These are phyloP conservation scores for Drosophila sucinea DNA, from an alignment of 1,140 invertebrate genomes.

Conservation along the genomic window DNA sequence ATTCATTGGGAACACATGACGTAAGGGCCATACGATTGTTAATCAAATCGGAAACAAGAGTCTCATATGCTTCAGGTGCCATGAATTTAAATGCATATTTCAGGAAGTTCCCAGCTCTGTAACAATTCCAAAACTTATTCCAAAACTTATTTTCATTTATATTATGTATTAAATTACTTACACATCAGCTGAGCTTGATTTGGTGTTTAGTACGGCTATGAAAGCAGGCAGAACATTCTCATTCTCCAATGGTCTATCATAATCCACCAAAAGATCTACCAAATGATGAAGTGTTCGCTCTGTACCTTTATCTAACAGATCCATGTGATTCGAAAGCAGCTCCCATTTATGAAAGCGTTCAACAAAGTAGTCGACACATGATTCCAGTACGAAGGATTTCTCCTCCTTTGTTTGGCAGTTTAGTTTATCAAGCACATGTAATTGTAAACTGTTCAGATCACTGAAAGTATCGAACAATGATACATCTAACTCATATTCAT, in stretches of 20 bases:
- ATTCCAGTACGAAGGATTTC: conserved; percentile 42
- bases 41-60: conserved; percentile 18
- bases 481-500: conserved; percentile 38
- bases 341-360: conserved; percentile 22
- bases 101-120: conserved; percentile 28
- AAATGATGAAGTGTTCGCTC: conserved; percentile 32
- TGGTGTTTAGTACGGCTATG: conserved; percentile 10
- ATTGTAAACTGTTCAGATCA: conserved; percentile 29
- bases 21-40: neutral
- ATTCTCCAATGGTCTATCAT: conserved; percentile 26
- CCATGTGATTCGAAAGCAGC: conserved; percentile 33
- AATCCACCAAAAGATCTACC: conserved; percentile 1
- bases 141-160: neutral
- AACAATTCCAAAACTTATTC: neutral
- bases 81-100: conserved; percentile 42
- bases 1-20: neutral
- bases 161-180: conserved; percentile 25
- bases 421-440: conserved; percentile 40
- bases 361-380: conserved; percentile 49
- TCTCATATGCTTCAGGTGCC: conserved; percentile 21
- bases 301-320: conserved; percentile 54
- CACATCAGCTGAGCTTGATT: conserved; percentile 8
- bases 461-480: conserved; percentile 2
- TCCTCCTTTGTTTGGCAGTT: conserved; percentile 56
- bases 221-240: conserved; percentile 27